phyloP scores from a whole-genome alignment of 2,113 vertebrate species.

The Stercorarius parasiticus region DNA sequence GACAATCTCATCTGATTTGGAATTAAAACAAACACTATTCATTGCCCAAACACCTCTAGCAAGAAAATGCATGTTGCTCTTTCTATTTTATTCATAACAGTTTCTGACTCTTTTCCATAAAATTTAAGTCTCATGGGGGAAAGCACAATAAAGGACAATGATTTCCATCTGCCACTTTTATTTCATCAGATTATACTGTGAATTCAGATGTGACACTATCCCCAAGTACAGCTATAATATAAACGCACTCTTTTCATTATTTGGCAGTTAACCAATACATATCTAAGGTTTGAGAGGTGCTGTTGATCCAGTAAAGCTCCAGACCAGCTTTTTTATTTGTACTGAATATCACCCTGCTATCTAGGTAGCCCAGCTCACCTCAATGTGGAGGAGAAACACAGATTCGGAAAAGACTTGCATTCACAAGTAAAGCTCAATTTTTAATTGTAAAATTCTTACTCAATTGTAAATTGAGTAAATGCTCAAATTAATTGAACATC shows the following conservation, averaged over 20 bases:
- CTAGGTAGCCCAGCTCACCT: not conserved
- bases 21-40: not conserved
- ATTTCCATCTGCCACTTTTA: not conserved
- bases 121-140: not conserved
- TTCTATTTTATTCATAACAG: not conserved
- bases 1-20: not conserved
- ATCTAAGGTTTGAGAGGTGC: not conserved
- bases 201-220: not conserved
- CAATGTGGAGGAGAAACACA: not conserved
- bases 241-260: not conserved
- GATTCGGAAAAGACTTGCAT: not conserved
- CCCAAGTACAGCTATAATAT: not conserved
- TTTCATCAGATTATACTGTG: not conserved
- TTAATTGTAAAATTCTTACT: no score
- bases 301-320: not conserved
- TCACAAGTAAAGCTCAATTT: not conserved
- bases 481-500: not conserved
- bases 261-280: not conserved
- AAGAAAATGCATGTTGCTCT: not conserved
- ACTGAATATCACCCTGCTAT: not conserved
- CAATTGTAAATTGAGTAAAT: no score
- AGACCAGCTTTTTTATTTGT: not conserved
- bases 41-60: not conserved
- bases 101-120: not conserved
- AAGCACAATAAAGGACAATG: not conserved